Conservation (phyloP, 1,140 invertebrate species). For the Melanaphis sacchari region DNA sequence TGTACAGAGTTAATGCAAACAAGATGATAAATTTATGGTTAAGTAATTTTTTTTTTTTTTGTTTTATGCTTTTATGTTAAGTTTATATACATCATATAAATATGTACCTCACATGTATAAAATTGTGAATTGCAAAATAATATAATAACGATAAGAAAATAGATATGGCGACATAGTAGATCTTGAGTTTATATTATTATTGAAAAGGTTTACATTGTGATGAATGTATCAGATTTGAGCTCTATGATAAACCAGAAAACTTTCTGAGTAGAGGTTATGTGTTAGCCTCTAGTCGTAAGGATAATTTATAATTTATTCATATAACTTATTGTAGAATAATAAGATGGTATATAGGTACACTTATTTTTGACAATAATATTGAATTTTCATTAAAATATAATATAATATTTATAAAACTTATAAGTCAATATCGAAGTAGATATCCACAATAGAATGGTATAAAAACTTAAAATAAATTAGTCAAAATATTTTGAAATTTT, state of each 20-base stretch:
- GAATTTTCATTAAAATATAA: no score
- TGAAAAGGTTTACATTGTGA: background rate
- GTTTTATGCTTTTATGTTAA: background rate
- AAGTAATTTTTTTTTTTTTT: background rate
- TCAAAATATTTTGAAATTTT: no score
- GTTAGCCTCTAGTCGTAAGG: background rate
- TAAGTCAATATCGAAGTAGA: no score
- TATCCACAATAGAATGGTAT: no score
- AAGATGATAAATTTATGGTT: constrained; percentile 1
- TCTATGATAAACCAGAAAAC: background rate
- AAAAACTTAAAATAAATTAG: no score
- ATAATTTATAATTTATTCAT: no score
- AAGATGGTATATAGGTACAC: no score
- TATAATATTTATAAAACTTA: no score
- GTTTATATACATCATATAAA: background rate
- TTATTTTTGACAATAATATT: no score
- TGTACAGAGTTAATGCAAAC: background rate
- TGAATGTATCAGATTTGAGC: background rate
- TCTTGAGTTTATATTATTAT: background rate
- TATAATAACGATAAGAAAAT: background rate
- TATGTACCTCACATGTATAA: background rate
- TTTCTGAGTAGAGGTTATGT: background rate
- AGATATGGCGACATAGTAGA: background rate
- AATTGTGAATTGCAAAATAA: background rate
- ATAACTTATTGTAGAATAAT: background rate